Percentiles rank a stretch among this genome's conserved stretches.
These are phyloP conservation scores for Glaucopsyche alexis DNA, from an alignment of 2,888 invertebrate species.

Conservation along the genomic window DNA sequence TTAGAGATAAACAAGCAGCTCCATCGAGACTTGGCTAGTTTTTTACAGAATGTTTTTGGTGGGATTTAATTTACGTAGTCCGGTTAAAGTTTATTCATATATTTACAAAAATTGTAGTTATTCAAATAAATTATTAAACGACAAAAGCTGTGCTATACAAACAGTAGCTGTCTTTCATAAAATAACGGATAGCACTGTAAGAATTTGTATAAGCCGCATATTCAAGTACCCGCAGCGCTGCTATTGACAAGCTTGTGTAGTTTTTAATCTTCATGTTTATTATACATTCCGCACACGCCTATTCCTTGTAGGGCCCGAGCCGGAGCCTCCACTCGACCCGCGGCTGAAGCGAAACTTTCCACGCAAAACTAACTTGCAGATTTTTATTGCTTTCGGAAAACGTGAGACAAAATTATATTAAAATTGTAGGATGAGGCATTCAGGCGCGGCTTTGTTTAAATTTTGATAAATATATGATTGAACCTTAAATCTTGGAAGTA, in stretches of 20 bases:
- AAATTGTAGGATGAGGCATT: conserved; percentile 45
- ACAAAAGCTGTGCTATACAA: background rate
- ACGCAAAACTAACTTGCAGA: conserved; percentile 71
- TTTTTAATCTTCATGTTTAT: conserved; percentile 77
- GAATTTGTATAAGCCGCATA: conserved; percentile 15
- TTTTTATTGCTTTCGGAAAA: conserved; percentile 77
- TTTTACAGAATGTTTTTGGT: no score
- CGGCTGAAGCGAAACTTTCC: conserved; percentile 69
- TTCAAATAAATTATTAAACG: background rate
- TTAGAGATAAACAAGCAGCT: no score
- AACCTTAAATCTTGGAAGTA: background rate
- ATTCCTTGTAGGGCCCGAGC: conserved; percentile 72
- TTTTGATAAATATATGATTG: background rate
- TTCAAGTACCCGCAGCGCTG: conserved; percentile 40
- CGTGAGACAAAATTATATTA: conserved; percentile 74
- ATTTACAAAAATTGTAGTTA: no score
- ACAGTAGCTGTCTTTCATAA: background rate
- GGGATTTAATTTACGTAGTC: no score
- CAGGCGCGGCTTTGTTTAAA: background rate
- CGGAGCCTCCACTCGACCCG: conserved; percentile 62
- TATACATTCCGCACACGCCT: conserved; percentile 78
- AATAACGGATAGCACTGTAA: background rate
- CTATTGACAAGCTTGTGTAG: conserved; percentile 74
- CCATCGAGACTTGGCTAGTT: no score
- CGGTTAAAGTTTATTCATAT: background rate